phyloP scores from a whole-genome alignment of 1,140 invertebrate species.

The Papilio dardanus region DNA sequence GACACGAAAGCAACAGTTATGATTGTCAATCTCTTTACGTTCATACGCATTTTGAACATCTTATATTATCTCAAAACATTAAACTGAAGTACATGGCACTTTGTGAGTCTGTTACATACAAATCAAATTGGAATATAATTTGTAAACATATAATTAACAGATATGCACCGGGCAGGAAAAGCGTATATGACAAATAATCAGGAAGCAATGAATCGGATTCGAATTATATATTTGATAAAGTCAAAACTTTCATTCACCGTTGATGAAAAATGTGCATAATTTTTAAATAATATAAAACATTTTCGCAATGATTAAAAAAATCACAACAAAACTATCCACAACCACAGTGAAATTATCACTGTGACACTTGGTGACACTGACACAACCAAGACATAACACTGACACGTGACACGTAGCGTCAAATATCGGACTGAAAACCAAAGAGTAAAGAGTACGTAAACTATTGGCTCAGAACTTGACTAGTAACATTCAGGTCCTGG shows the following conservation, averaged over 20 bases:
- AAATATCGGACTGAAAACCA: neutral
- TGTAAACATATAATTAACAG: conserved; percentile 31
- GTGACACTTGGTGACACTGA: conserved; percentile 17
- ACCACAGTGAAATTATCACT: conserved; percentile 9
- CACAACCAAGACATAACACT: too few species aligned
- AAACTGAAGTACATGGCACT: neutral
- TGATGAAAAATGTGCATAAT: neutral
- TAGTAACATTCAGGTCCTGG: too few species aligned
- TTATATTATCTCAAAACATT: conserved; percentile 22
- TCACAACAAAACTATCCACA: conserved; percentile 23
- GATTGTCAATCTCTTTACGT: conserved; percentile 59
- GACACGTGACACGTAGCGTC: conserved; percentile 6
- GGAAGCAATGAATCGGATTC: neutral
- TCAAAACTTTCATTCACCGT: neutral
- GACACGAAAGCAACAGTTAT: conserved; percentile 44
- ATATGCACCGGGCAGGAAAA: conserved; percentile 7
- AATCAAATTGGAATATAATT: conserved; percentile 5
- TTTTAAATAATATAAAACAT: neutral
- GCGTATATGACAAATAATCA: neutral
- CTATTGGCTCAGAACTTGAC: neutral
- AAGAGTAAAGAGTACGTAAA: neutral
- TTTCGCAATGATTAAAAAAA: neutral
- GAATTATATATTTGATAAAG: neutral
- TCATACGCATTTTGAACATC: conserved; percentile 61
- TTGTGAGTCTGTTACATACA: neutral